Percentiles rank a stretch among this genome's conserved stretches.
These are phyloP conservation scores for Lutjanus argentimaculatus DNA, from an alignment of 2,797 vertebrate species.

Conservation along the genomic window DNA sequence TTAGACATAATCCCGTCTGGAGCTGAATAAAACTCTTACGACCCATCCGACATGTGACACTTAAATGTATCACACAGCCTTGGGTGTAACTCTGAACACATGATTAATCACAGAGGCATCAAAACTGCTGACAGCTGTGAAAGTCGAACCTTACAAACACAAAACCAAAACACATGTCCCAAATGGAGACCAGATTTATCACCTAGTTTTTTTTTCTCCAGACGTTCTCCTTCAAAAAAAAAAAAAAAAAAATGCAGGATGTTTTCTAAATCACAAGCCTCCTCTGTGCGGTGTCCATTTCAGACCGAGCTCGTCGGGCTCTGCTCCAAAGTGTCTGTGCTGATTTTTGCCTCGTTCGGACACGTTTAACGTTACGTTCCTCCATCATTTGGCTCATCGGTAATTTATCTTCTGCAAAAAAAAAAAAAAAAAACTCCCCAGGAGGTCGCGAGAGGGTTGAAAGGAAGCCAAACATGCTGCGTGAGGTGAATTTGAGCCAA, in stretches of 20 bases:
- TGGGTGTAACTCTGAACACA: background rate
- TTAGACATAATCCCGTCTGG: too few relatives aligned
- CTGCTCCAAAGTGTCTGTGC: too few relatives aligned
- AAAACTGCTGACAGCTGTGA: conserved; percentile 10
- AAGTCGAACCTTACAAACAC: background rate
- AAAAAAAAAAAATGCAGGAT: background rate
- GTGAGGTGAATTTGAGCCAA: background rate
- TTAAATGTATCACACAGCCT: background rate
- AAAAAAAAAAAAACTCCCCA: background rate
- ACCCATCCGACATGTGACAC: background rate
- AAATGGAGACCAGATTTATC: background rate
- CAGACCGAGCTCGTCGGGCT: too few relatives aligned
- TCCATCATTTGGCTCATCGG: background rate
- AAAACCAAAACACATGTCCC: conserved; percentile 4
- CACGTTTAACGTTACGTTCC: background rate
- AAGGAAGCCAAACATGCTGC: background rate
- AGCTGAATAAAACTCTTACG: background rate
- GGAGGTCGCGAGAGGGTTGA: background rate
- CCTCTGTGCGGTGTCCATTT: background rate
- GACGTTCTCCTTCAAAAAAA: background rate
- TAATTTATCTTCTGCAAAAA: background rate
- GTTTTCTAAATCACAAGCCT: background rate
- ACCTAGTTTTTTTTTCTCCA: background rate
- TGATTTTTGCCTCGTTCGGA: too few relatives aligned
- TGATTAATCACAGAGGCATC: background rate